A percentile compares a stretch with the other conserved stretches of the same genome.
These are phyloP conservation scores for Siniperca scherzeri DNA, from an alignment of 2,797 vertebrate genomes.

Conservation along the genomic window DNA sequence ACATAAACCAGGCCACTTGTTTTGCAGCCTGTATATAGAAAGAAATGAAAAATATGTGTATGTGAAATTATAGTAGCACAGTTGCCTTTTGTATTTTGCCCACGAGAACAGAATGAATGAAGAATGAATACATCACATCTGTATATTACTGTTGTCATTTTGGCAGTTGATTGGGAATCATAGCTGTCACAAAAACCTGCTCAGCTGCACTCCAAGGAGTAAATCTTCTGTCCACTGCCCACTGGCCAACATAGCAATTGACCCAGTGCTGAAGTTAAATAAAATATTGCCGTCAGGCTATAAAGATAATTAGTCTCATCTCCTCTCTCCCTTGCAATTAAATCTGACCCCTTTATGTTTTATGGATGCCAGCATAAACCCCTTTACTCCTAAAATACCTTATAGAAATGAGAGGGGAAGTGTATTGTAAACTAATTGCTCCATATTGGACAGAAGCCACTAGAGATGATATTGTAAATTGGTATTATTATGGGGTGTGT, in stretches of 20 bases:
- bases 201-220: constrained; percentile 68
- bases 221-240: constrained; percentile 62
- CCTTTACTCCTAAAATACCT: constrained; percentile 68
- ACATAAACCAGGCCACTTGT: constrained; percentile 56
- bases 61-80: constrained; percentile 1
- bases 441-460: constrained; percentile 60
- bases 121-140: constrained; percentile 75
- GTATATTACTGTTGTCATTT: constrained; percentile 75
- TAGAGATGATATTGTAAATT: constrained; percentile 50
- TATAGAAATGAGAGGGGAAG: constrained; percentile 62
- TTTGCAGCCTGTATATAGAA: constrained; percentile 20
- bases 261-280: constrained; percentile 79
- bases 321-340: constrained; percentile 81
- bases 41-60: background rate
- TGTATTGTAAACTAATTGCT: constrained; percentile 72
- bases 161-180: constrained; percentile 66
- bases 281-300: constrained; percentile 85
- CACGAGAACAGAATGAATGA: constrained; percentile 73
- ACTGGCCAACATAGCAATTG: constrained; percentile 73
- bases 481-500: constrained; percentile 31
- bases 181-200: constrained; percentile 73
- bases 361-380: constrained; percentile 83
- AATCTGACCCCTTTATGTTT: constrained; percentile 86
- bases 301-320: constrained; percentile 88
- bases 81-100: constrained; percentile 63